Evolutionary conservation across 1,140 invertebrate species (phyloP).

Genomic region (Rhynchophorus ferrugineus): DNA sequence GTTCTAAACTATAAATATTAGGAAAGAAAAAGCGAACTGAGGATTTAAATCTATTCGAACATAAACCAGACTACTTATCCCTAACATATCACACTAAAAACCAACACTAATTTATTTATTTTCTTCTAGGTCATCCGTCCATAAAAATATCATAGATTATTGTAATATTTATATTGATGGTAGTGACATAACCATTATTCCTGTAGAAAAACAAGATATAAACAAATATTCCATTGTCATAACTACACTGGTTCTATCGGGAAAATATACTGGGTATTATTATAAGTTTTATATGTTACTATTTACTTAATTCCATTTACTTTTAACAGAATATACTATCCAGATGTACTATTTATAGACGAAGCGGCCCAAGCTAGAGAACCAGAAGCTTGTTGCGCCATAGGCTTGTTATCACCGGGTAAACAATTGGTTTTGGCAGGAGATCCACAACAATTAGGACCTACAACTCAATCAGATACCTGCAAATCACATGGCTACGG

Average conservation of each 20-base stretch:
- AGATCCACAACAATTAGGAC: conserved; percentile 78
- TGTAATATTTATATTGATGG: conserved; percentile 35
- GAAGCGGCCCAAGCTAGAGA: conserved; percentile 79
- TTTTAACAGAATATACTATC: conserved; percentile 43
- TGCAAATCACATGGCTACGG: conserved; percentile 43
- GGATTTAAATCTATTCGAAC: too few relatives aligned
- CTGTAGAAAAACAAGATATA: conserved; percentile 33
- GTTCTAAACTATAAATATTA: too few relatives aligned
- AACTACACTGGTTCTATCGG: conserved; percentile 38
- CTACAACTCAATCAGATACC: conserved; percentile 50
- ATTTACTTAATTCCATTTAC: not conserved
- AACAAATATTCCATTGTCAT: conserved; percentile 42
- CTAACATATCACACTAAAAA: too few relatives aligned
- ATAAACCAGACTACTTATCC: too few relatives aligned
- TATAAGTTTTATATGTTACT: not conserved
- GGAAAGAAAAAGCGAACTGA: too few relatives aligned
- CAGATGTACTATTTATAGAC: conserved; percentile 78
- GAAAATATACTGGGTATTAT: conserved; percentile 15
- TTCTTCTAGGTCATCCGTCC: conserved; percentile 22
- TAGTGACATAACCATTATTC: not conserved
- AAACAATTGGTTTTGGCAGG: conserved; percentile 66
- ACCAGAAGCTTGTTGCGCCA: conserved; percentile 64
- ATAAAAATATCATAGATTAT: conserved; percentile 31
- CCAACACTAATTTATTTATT: too few relatives aligned
- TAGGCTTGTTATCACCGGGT: conserved; percentile 40